Evolutionary conservation across 2,113 vertebrate genomes (phyloP), one percentile per base, ranked within the genome.

Genomic region (Caranx ignobilis): DNA sequence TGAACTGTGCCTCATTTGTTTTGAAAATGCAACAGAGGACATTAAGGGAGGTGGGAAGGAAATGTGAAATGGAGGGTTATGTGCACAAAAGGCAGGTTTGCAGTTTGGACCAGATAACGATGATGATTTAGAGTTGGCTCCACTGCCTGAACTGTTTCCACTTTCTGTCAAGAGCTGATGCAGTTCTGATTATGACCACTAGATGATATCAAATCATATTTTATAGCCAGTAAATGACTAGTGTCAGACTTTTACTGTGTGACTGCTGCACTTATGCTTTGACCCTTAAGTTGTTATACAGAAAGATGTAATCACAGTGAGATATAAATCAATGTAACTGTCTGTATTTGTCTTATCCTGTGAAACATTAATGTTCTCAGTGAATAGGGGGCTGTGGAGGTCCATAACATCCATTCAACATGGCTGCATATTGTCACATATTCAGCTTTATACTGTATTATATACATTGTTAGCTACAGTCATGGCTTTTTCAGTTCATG

Each of bases 181-280:
- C 60, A 90, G 12, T 88, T 13, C 71, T 21, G 15, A 41, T 1
- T 52, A 18, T 35, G 41, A 62, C 92, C 92, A 87, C 81, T 84
- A 93, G 92, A 88, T 88, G 91, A 74, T 63, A 69, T 39, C 70
- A 85, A 45, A 87, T 50, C 39, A 11, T 50, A 7, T 72, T 54
- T 64, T 71, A 64, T 83, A 5, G 12, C 31, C 21, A 57, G 37
- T 15, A n/a, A 48, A 34, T 10, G 13, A 45, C 62, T 3, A 13
- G 4, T n/a, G 7, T 19, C 56, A 52, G 45, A 41, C 48, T 0
- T 34, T 70, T 21, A 12, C 63, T 64, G 50, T 60, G 66, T 35
- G 12, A 57, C 31, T 73, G 37, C 55, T 73, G 18, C 41, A 55
- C 37, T 59, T 55, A 61, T 13, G 13, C 19, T 69, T 6, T 55